Evolutionary conservation across 2,797 vertebrate species (phyloP).

Genomic region (Ctenochaetus hawaiiensis): DNA sequence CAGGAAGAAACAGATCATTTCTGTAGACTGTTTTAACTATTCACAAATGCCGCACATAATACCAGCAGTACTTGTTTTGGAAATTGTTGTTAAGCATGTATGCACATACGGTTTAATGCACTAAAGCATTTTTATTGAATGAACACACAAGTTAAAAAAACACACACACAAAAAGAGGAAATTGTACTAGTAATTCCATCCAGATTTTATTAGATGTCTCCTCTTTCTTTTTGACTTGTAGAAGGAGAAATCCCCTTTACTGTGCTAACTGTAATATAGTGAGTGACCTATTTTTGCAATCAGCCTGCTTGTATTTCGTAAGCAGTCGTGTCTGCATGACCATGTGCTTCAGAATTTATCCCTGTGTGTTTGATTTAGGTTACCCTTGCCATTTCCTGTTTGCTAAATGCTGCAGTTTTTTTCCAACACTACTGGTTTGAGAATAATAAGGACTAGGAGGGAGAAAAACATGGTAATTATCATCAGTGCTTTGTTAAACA

Average conservation of each 20-base stretch:
- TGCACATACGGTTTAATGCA: no score
- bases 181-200: not conserved
- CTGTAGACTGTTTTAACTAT: not conserved
- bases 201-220: conserved; percentile 5
- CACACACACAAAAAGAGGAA: not conserved
- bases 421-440: conserved; percentile 14
- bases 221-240: not conserved
- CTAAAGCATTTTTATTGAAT: no score
- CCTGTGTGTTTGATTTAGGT: conserved; percentile 36
- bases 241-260: conserved; percentile 3
- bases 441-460: conserved; percentile 1
- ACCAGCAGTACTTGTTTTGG: not conserved
- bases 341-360: conserved; percentile 14
- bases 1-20: not conserved
- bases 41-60: not conserved
- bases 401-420: conserved; percentile 4
- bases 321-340: conserved; percentile 23
- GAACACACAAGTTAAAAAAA: no score
- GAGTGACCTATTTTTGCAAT: conserved; percentile 65
- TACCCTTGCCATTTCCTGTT: conserved; percentile 45
- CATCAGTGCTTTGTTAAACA: conserved; percentile 13
- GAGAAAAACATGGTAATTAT: conserved; percentile 25
- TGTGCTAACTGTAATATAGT: conserved; percentile 15
- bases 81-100: not conserved
- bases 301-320: conserved; percentile 45